Evolutionary conservation across 2,888 invertebrate species (phyloP).

Genomic region (Pristionchus arcanus): DNA sequence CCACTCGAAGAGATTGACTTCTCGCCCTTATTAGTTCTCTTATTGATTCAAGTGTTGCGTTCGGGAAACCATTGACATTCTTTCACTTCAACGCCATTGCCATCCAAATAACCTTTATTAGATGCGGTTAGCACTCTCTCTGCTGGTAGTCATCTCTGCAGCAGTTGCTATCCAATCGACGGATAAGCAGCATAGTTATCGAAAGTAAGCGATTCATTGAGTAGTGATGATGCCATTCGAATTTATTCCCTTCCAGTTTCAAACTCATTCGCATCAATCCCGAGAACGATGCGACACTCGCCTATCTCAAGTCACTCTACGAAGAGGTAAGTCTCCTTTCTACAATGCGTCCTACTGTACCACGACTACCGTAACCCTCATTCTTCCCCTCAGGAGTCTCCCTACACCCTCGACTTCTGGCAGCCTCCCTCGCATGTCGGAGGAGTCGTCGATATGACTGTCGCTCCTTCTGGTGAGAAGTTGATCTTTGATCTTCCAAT

Average conservation of each 20-base stretch:
- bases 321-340: constrained; percentile 57
- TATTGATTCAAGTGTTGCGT: neutral
- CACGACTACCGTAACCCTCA: neutral
- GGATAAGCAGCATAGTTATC: constrained; percentile 39
- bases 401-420: constrained; percentile 77
- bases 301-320: constrained; percentile 71
- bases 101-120: neutral
- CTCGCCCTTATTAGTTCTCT: neutral
- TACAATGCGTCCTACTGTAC: neutral
- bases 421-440: constrained; percentile 73
- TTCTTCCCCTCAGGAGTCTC: constrained; percentile 60
- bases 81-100: neutral
- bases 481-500: constrained; percentile 56
- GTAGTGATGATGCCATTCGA: neutral
- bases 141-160: neutral
- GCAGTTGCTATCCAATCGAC: neutral
- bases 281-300: constrained; percentile 68
- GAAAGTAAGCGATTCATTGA: constrained; percentile 2
- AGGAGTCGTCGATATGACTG: constrained; percentile 69
- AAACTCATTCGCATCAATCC: constrained; percentile 77
- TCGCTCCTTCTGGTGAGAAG: constrained; percentile 72
- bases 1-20: neutral
- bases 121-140: neutral
- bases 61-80: neutral
- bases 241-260: constrained; percentile 69